phyloP scores from a whole-genome alignment of 2,888 invertebrate genomes.

The Zygogramma bicolorata region DNA sequence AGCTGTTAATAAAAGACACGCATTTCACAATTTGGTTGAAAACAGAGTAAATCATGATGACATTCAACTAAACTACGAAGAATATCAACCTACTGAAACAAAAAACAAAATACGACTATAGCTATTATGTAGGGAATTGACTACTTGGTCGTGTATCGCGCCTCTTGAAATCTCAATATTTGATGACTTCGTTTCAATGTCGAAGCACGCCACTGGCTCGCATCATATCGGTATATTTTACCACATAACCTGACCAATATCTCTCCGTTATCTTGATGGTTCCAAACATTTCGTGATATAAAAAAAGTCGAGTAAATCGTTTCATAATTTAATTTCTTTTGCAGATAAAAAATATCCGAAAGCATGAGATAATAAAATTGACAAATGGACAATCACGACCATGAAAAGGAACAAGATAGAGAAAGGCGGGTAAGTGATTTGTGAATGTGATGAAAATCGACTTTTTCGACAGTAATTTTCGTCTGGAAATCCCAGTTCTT shows the following conservation, averaged over 20 bases:
- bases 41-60: too few species aligned
- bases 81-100: too few species aligned
- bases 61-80: too few species aligned
- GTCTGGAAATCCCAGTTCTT: background rate
- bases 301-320: background rate
- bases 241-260: background rate
- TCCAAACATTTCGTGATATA: background rate
- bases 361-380: constrained; percentile 9
- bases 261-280: background rate
- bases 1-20: too few species aligned
- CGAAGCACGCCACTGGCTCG: background rate
- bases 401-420: constrained; percentile 12
- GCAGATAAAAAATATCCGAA: constrained; percentile 5
- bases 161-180: too few species aligned
- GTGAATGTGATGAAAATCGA: background rate
- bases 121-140: too few species aligned
- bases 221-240: background rate
- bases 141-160: too few species aligned
- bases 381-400: constrained; percentile 13
- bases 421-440: constrained; percentile 11
- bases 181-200: too few species aligned
- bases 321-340: constrained; percentile 1
- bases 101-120: too few species aligned
- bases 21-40: too few species aligned
- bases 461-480: background rate